phyloP scores from a whole-genome alignment of 2,797 vertebrate species.

The Ara ararauna region DNA sequence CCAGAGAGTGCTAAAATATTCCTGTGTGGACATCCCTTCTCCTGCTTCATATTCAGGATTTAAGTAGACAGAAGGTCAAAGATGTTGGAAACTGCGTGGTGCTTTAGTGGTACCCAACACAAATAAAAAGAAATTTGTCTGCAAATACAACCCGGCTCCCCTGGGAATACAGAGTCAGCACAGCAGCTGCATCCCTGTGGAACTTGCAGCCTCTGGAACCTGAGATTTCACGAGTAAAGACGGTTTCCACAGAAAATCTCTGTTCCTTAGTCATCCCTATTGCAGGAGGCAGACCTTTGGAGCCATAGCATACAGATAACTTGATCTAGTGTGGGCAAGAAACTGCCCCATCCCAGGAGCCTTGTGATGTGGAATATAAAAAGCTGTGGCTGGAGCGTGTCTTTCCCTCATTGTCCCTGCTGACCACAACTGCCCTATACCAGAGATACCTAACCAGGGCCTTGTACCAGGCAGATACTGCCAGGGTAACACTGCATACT shows the following conservation, averaged over 20 bases:
- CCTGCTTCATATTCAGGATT: neutral
- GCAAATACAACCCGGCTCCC: neutral
- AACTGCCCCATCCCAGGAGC: neutral
- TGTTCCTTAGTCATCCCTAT: neutral
- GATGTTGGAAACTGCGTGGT: rapidly evolving
- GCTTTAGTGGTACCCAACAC: neutral
- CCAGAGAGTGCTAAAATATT: neutral
- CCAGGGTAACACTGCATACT: too few relatives aligned
- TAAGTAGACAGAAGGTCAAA: neutral
- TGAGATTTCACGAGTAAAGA: neutral
- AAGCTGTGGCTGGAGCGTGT: neutral
- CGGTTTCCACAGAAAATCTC: neutral
- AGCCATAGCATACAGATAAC: neutral
- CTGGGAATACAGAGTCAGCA: neutral
- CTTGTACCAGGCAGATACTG: neutral
- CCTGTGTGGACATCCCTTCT: neutral
- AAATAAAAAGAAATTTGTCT: neutral
- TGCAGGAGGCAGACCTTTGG: neutral
- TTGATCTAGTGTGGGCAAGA: neutral
- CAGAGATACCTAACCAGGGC: neutral
- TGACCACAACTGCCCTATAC: neutral
- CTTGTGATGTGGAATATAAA: too few relatives aligned
- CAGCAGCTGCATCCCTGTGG: neutral
- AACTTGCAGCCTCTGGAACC: neutral
- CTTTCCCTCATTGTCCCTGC: neutral